Evolutionary conservation across 2,113 vertebrate genomes (phyloP).

Genomic region (Grantiella picta): DNA sequence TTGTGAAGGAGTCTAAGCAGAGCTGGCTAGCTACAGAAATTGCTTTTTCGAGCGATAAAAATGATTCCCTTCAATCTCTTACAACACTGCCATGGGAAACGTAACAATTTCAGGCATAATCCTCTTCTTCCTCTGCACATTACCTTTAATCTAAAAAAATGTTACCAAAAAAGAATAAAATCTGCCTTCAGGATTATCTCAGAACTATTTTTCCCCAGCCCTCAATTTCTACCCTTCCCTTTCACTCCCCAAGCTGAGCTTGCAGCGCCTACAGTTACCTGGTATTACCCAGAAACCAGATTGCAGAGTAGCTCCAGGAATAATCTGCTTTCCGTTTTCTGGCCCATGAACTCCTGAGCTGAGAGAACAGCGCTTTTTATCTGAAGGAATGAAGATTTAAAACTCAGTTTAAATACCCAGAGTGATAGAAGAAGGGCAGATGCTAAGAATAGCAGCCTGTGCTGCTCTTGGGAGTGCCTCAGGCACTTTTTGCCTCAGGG

Average conservation of each 20-base stretch:
- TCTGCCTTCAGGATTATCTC: not conserved
- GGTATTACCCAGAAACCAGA: not conserved
- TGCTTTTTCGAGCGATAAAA: constrained; percentile 18
- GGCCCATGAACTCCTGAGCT: not conserved
- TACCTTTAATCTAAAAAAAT: not conserved
- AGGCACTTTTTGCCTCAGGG: not conserved
- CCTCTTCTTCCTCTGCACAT: not conserved
- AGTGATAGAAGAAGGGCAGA: not conserved
- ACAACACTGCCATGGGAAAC: not conserved
- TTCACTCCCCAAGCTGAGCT: not conserved
- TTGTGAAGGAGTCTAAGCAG: not conserved
- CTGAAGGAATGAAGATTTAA: constrained; percentile 10
- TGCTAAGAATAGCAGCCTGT: not conserved
- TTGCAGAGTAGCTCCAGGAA: not conserved
- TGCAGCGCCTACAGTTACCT: not conserved
- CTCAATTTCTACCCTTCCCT: not conserved
- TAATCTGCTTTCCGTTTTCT: not conserved
- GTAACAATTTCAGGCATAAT: not conserved
- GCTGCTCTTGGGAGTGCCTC: not conserved
- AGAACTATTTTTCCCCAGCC: not conserved
- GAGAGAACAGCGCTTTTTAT: not conserved
- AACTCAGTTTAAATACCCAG: not conserved
- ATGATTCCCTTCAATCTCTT: not conserved
- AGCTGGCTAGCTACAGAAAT: not conserved
- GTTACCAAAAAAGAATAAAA: not conserved